Base-by-base conservation (phyloP, 2,888 invertebrate genomes). In the Anticlea derivata region DNA sequence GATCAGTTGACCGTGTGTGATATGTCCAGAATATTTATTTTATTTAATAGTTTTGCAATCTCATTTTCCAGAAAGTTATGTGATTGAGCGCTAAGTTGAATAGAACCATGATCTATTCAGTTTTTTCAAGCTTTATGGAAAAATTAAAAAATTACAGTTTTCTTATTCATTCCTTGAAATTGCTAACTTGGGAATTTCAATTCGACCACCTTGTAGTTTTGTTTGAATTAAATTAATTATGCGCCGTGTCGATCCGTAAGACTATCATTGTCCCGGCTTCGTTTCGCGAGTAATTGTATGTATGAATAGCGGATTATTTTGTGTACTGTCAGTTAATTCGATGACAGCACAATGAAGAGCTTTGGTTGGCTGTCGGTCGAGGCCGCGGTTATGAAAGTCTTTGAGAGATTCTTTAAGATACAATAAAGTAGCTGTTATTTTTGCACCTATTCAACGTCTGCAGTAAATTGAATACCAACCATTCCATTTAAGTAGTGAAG, bases 261-360 rank as follows among this genome's bases (percentile, higher is more conserved):
- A 73, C 70, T 63, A 63, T 76, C 74, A 75, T 78, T 78, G 78
- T 80, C 69, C 70, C 70, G 73, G 75, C 77, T 76, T 73, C 75
- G 70, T 80, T 81, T 80, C 65, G 75, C 76, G 71, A 74, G 77
- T 81, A 81, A 84, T 83, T 84, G 82, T 77, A 73, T 75, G 78
- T 75, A 78, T 81, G 82, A 80, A 83, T 85, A 78, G 83, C 77
- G 78, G 80, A 85, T 83, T 88, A 86, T 85, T 86, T 84, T 82
- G 83, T 73, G 80, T 85, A 81, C 83, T 86, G 88, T 86, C 86
- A 83, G 83, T 84, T 83, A 80, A 78, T 74, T 62, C 70, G 81
- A 78, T 85, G 88, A 86, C 87, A 87, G 85, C 80, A 88, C 86
- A 88, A 88, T 86, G 80, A 81, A 70, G 66, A 73, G 74, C 71